phyloP scores from a whole-genome alignment of 2,888 invertebrate genomes.

The Belgica antarctica region DNA sequence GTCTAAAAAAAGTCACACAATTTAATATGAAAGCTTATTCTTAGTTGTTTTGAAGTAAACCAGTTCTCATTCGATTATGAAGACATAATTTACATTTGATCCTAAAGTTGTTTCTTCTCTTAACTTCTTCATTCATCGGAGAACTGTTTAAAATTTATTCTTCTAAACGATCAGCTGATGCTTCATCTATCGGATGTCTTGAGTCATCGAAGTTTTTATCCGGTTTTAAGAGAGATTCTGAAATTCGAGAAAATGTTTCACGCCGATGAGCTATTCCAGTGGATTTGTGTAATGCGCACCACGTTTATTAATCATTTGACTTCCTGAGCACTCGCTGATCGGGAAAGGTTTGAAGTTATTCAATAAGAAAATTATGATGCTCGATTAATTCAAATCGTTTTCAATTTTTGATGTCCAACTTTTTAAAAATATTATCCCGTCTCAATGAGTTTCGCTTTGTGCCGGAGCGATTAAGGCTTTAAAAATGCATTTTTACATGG shows the following conservation, averaged over 20 bases:
- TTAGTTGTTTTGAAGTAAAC: no score
- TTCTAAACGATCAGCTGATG: background rate
- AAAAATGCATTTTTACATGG: no score
- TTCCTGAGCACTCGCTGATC: constrained; percentile 2
- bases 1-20: background rate
- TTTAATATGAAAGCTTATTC: background rate
- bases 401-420: constrained; percentile 6
- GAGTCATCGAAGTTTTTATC: constrained; percentile 4
- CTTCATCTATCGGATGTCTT: background rate
- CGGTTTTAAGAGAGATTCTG: background rate
- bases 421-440: background rate
- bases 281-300: no score
- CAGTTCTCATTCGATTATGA: no score
- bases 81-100: no score
- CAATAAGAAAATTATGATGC: constrained; percentile 5
- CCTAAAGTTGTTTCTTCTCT: no score
- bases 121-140: no score
- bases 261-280: background rate
- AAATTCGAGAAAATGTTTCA: background rate
- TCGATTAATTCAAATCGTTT: constrained; percentile 13
- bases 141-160: no score
- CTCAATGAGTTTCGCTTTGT: background rate
- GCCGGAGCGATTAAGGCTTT: no score
- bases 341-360: background rate
- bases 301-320: constrained; percentile 5